Evolutionary conservation across 2,113 vertebrate genomes (phyloP), one percentile per base, ranked within the genome.

Genomic region (Rhinichthys klamathensis): DNA sequence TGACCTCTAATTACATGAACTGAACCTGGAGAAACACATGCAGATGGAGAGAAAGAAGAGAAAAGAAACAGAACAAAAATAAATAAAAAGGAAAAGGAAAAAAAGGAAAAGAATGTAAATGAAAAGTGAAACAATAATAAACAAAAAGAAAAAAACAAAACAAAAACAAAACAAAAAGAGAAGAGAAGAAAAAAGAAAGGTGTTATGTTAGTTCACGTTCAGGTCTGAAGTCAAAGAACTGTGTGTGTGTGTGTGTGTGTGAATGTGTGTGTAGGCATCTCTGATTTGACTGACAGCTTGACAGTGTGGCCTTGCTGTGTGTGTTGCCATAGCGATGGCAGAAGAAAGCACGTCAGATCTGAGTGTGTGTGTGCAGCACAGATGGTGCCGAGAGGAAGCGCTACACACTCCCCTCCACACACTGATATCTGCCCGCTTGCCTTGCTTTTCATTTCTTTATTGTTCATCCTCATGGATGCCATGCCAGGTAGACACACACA

Each of bases 361-460:
- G 76, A 63, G 73, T 25, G 75, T 90, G 87, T 88, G 18, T 23
- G 87, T 56, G 87, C 30, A 69, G 79, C 81, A 80, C 86, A 86
- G 86, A 88, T 87, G 88, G 86, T 60, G 56, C 49, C 6, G 84
- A 13, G 76, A 79, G 67, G 18, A 70, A 11, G 32, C 35, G 35
- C 73, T 54, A 46, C 46, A 76, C 73, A 76, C 73, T 49, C 35
- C 13, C 6, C 38, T 73, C 70, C 44, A 73, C 23, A 73, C 70
- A 49, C 72, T n/a, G 25, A n/a, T 74, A 46, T 74, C 72, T 46
- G 23, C n/a, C n/a, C 11, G 11, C 12, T 46, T 25, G 27, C 65
- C 15, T 69, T 30, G 25, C 65, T 69, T 30, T 69, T 16, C 16
- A 27, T 32, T 69, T 35, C 65, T 69, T 69, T 30, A 69, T 69